Percentiles rank a stretch among this genome's conserved stretches.
Conservation (phyloP, 2,113 vertebrate genomes). For the Sander vitreus region DNA sequence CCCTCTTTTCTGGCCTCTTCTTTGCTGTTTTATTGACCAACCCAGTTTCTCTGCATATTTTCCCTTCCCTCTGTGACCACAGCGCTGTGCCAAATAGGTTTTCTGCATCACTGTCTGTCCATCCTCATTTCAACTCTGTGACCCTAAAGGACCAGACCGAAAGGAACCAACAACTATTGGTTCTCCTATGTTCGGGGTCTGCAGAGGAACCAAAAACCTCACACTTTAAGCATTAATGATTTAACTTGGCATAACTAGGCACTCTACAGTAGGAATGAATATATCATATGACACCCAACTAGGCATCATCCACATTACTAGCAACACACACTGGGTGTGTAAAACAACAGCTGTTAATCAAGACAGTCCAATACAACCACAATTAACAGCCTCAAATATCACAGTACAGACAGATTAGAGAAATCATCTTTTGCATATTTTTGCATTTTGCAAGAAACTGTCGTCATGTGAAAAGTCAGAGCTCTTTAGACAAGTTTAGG, state of each 20-base stretch:
- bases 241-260: neutral
- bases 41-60: conserved; percentile 42
- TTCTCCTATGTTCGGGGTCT: neutral
- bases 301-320: neutral
- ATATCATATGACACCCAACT: neutral
- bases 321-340: neutral
- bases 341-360: conserved; percentile 14
- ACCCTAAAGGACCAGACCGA: conserved; percentile 23
- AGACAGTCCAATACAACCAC: neutral
- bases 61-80: conserved; percentile 9
- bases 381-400: conserved; percentile 29
- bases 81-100: conserved; percentile 31
- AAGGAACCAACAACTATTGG: no score
- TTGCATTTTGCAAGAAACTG: conserved; percentile 16
- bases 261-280: neutral
- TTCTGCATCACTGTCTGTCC: conserved; percentile 23
- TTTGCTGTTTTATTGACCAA: conserved; percentile 38
- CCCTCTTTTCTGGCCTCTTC: neutral
- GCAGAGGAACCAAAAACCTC: neutral
- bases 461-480: neutral
- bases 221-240: neutral
- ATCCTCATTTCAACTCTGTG: conserved; percentile 25
- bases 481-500: conserved; percentile 3
- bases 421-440: neutral
- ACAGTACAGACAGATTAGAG: conserved; percentile 21